A percentile compares a stretch with the other conserved stretches of the same genome.
These are phyloP conservation scores for Synchiropus splendidus DNA, from an alignment of 2,113 vertebrate genomes.

Conservation along the genomic window DNA sequence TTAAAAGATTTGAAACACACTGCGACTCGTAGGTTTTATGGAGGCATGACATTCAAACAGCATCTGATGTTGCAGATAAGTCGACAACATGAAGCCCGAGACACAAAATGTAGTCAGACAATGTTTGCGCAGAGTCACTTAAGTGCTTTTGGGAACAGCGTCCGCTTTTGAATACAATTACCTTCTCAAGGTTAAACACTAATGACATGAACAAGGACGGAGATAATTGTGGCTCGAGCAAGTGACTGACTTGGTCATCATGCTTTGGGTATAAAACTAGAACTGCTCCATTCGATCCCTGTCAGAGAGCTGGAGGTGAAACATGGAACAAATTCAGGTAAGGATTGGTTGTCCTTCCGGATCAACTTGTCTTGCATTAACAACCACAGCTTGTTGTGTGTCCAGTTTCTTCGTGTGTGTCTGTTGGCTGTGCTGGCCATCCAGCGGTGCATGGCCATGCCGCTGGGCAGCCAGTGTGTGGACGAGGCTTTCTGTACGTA, in stretches of 20 bases:
- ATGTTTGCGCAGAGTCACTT: constrained; percentile 8
- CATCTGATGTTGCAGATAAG: no score
- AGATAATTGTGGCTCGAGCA: constrained; percentile 8
- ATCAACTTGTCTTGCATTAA: not conserved
- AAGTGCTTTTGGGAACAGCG: not conserved
- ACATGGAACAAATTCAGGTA: constrained; percentile 59
- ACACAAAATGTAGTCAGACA: no score
- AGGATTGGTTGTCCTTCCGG: constrained; percentile 1
- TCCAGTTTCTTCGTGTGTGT: constrained; percentile 42
- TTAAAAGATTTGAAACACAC: no score
- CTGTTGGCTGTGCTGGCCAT: constrained; percentile 47
- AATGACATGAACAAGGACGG: constrained; percentile 21
- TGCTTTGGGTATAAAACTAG: not conserved
- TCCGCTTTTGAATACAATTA: constrained; percentile 15
- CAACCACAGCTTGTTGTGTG: not conserved
- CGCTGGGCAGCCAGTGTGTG: constrained; percentile 50
- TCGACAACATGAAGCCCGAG: not conserved
- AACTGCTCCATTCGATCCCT: not conserved
- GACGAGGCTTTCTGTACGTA: constrained; percentile 54
- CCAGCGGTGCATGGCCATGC: constrained; percentile 29
- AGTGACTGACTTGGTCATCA: not conserved
- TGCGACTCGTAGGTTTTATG: no score
- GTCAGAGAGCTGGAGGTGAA: not conserved
- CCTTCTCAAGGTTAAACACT: constrained; percentile 49
- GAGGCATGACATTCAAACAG: no score